Evolutionary conservation across 2,797 vertebrate genomes (phyloP).

Genomic region (Enteromius paludinosus): DNA sequence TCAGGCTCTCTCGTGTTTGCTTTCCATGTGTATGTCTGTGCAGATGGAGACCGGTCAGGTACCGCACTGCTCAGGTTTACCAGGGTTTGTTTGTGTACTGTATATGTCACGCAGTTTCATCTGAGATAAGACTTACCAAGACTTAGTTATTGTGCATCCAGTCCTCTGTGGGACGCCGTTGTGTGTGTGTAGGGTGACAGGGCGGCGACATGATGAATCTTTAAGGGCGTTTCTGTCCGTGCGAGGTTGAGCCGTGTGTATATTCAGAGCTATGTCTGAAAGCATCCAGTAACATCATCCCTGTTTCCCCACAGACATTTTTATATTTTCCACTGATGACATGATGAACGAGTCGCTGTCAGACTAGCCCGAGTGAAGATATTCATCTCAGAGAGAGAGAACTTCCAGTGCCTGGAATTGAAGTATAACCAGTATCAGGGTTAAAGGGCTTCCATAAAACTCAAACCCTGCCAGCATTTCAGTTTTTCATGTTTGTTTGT

Average conservation of each 20-base stretch:
- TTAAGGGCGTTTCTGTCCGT: conserved; percentile 56
- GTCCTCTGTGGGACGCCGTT: conserved; percentile 4
- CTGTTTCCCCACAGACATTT: conserved; percentile 57
- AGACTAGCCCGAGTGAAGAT: conserved; percentile 62
- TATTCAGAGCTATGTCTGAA: conserved; percentile 29
- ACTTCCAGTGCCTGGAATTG: conserved; percentile 15
- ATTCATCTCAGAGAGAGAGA: conserved; percentile 67
- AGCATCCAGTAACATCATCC: conserved; percentile 68
- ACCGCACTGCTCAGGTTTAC: not conserved
- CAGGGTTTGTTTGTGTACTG: not conserved
- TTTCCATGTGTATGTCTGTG: conserved; percentile 67
- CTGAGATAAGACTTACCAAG: conserved; percentile 18
- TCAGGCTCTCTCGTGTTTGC: conserved; percentile 66
- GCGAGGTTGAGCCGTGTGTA: conserved; percentile 59
- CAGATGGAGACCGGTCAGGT: conserved; percentile 9
- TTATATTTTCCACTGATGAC: conserved; percentile 72
- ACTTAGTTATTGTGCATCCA: conserved; percentile 1
- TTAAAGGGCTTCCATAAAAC: conserved; percentile 29
- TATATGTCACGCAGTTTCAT: conserved; percentile 7
- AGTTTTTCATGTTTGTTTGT: not conserved
- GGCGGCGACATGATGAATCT: conserved; percentile 71
- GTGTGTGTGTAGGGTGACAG: conserved; percentile 36
- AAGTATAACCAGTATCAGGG: conserved; percentile 42
- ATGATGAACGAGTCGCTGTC: conserved; percentile 75
- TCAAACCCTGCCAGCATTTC: not conserved